phyloP scores from a whole-genome alignment of 2,888 invertebrate species.

The Pachymerium ferrugineum region DNA sequence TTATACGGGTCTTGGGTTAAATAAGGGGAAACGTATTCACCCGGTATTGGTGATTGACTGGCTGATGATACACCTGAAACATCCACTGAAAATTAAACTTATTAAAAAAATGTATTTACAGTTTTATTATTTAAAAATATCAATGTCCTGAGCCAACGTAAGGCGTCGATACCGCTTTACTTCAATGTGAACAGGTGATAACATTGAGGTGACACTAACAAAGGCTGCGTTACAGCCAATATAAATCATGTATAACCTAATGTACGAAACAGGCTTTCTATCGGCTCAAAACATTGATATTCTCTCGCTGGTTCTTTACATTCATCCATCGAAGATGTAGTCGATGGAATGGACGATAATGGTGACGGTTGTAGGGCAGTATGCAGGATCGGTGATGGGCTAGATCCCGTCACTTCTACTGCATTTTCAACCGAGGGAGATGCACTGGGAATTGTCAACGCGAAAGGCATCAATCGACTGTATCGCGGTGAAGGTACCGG shows the following conservation, averaged over 20 bases:
- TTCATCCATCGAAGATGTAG: conserved; percentile 31
- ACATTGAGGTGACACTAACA: no score
- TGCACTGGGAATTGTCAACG: not conserved
- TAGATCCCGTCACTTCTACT: not conserved
- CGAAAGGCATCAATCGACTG: not conserved
- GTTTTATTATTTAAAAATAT: no score
- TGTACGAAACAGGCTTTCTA: no score
- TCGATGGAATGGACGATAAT: conserved; percentile 27
- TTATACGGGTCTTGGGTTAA: not conserved
- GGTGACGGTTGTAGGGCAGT: conserved; percentile 27
- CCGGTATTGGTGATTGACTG: not conserved
- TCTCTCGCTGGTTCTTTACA: no score
- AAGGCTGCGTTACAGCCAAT: no score
- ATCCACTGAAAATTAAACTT: not conserved
- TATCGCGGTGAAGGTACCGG: conserved; percentile 6
- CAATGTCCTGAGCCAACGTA: no score
- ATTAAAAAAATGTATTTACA: not conserved
- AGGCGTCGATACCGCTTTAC: no score
- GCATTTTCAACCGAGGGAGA: not conserved
- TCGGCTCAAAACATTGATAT: no score
- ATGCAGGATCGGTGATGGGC: not conserved
- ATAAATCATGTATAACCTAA: no score
- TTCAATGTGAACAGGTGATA: no score
- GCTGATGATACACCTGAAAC: not conserved
- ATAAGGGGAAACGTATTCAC: conserved; percentile 16